These are phyloP conservation scores for Scelioninae gen. 1 DNA, from an alignment of 2,888 invertebrate genomes.

Conservation along the genomic window DNA sequence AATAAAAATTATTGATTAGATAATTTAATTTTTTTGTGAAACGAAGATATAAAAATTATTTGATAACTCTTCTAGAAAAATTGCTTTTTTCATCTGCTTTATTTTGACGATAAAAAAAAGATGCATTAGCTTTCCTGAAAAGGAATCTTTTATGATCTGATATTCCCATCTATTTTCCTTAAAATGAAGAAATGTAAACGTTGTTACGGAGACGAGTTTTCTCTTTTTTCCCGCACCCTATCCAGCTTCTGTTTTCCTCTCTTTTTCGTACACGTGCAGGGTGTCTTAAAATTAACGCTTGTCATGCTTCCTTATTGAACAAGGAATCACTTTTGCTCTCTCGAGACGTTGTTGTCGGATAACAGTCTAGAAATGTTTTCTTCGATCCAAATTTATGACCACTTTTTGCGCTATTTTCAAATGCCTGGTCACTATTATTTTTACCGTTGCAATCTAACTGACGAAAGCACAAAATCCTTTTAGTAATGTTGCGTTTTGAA, in stretches of 20 bases:
- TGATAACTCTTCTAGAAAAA: no score
- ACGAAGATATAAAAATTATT: no score
- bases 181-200: constrained; percentile 36
- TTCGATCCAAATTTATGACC: constrained; percentile 3
- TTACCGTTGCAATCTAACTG: background rate
- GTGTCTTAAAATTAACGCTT: constrained; percentile 67
- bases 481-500: background rate
- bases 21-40: no score
- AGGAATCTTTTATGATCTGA: constrained; percentile 7
- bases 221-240: background rate
- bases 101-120: background rate
- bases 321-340: constrained; percentile 61
- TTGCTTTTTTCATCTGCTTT: no score
- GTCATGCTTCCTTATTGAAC: constrained; percentile 66
- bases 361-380: constrained; percentile 20
- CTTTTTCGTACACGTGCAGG: constrained; percentile 50
- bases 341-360: constrained; percentile 46
- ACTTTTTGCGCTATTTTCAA: background rate
- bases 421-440: background rate
- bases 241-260: background rate
- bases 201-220: constrained; percentile 22
- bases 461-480: background rate
- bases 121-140: background rate
- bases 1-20: no score
- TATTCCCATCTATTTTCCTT: constrained; percentile 10